These are phyloP conservation scores for Isurus oxyrinchus DNA, from an alignment of 2,113 vertebrate genomes.

Conservation along the genomic window DNA sequence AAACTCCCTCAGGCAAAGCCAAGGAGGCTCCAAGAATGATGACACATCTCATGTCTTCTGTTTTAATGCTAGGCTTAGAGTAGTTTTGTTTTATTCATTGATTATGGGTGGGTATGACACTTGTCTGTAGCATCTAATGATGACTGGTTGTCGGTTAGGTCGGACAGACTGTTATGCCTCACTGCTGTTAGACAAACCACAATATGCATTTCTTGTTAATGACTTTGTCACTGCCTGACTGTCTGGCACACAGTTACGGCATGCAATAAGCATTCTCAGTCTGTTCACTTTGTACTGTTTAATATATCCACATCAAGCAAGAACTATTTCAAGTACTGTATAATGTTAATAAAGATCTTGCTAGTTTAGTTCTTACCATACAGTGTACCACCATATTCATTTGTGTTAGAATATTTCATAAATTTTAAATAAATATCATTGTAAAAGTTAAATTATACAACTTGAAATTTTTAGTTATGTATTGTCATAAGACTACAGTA, in stretches of 20 bases:
- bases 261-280: neutral
- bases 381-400: neutral
- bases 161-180: neutral
- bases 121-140: constrained; percentile 9
- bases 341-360: neutral
- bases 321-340: neutral
- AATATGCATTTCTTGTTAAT: neutral
- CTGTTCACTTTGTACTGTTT: neutral
- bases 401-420: neutral
- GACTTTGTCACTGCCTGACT: neutral
- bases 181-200: neutral
- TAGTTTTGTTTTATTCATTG: constrained; percentile 6
- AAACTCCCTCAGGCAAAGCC: neutral
- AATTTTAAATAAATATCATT: neutral
- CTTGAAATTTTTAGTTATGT: neutral
- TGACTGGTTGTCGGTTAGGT: neutral
- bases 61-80: constrained; percentile 3
- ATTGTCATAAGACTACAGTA: neutral
- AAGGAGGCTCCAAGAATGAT: neutral
- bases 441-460: neutral
- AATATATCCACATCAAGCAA: neutral
- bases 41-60: neutral
- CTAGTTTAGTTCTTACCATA: neutral
- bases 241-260: neutral
- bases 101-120: neutral